phyloP scores from a whole-genome alignment of 1,140 invertebrate genomes.

The Sycophila sp. region DNA sequence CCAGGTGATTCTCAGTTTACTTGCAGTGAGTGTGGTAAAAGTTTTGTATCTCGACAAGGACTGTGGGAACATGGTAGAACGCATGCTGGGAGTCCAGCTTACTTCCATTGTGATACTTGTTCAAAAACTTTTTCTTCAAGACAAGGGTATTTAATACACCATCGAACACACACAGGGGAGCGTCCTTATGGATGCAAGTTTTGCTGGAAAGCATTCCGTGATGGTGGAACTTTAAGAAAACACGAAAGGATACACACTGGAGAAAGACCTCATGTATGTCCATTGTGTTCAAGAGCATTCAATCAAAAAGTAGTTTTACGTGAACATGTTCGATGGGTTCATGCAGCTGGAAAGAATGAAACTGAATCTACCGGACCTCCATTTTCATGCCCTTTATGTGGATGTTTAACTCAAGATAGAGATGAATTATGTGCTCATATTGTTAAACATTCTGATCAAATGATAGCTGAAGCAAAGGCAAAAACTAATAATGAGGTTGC shows the following conservation, averaged over 20 bases:
- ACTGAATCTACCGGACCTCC: conserved; percentile 51
- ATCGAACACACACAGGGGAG: conserved; percentile 71
- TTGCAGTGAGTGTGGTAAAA: conserved; percentile 64
- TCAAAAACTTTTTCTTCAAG: conserved; percentile 66
- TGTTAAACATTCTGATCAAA: conserved; percentile 66
- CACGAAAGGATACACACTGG: conserved; percentile 74
- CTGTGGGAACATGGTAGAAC: conserved; percentile 66
- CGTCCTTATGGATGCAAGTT: conserved; percentile 78
- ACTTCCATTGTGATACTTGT: conserved; percentile 71
- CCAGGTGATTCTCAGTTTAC: conserved; percentile 63
- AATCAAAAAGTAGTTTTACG: conserved; percentile 69
- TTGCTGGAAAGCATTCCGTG: conserved; percentile 82
- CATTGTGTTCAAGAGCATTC: conserved; percentile 71
- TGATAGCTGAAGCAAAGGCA: conserved; percentile 64
- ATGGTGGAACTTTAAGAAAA: conserved; percentile 70
- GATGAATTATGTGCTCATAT: conserved; percentile 68
- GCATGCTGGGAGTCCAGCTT: conserved; percentile 62
- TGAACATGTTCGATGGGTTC: conserved; percentile 67
- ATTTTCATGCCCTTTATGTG: conserved; percentile 62
- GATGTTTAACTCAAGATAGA: conserved; percentile 58
- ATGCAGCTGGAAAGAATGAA: conserved; percentile 62
- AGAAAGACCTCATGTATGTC: conserved; percentile 75
- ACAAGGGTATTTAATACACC: conserved; percentile 78
- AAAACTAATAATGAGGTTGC: conserved; percentile 51
- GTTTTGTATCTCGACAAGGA: conserved; percentile 65